phyloP scores from a whole-genome alignment of 2,797 vertebrate species.

The Glossophaga mutica region DNA sequence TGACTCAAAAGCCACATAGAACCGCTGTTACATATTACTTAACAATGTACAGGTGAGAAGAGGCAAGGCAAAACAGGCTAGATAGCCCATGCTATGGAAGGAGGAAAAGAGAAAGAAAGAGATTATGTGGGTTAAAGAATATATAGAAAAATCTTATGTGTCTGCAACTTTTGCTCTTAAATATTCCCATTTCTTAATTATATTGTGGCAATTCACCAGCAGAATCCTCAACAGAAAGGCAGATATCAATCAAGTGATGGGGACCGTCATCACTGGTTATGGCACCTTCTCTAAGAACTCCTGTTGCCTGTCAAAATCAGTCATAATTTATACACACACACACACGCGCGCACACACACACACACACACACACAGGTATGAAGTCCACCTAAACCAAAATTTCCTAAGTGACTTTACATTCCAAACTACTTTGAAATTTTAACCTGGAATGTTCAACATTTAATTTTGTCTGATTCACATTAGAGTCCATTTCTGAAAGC shows the following conservation, averaged over 20 bases:
- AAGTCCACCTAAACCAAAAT: background rate
- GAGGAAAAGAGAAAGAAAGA: background rate
- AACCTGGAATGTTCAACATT: background rate
- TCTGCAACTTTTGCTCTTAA: background rate
- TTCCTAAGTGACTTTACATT: background rate
- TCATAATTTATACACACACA: background rate
- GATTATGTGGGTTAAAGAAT: background rate
- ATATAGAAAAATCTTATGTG: background rate
- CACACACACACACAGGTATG: no score
- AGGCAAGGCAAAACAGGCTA: background rate
- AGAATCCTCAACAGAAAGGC: background rate
- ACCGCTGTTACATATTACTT: background rate
- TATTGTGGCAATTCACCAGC: background rate
- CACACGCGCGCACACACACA: background rate
- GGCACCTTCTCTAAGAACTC: background rate
- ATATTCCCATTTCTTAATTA: constrained; percentile 9
- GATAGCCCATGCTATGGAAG: background rate
- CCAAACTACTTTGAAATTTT: constrained; percentile 29
- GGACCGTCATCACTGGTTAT: background rate
- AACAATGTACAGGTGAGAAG: background rate
- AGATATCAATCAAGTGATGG: background rate
- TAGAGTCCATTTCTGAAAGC: constrained; percentile 12
- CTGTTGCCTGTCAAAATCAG: background rate
- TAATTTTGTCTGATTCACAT: background rate
- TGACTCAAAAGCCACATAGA: background rate